phyloP scores from a whole-genome alignment of 1,140 invertebrate genomes.

The Neotoxoptera formosana region DNA sequence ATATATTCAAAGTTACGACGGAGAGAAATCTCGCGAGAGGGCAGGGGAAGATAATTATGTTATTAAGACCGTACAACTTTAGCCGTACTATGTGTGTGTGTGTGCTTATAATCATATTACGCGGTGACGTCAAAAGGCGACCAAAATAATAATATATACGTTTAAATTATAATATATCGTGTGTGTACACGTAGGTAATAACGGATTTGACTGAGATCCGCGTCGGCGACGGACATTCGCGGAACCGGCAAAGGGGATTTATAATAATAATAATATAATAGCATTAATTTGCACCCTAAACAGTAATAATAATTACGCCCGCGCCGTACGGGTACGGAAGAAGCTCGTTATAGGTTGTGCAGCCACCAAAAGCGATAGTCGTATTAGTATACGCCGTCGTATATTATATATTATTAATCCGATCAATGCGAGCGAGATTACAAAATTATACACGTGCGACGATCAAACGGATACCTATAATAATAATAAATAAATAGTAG shows the following conservation, averaged over 20 bases:
- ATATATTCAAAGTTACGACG: neutral
- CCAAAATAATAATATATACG: slow-evolving; percentile 16
- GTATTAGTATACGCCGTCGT: neutral
- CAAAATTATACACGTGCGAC: neutral
- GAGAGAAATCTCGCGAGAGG: neutral
- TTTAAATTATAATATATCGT: slow-evolving; percentile 11
- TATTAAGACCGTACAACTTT: slow-evolving; percentile 1
- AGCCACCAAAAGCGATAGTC: neutral
- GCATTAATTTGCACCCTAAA: slow-evolving; percentile 30
- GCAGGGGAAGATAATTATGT: neutral
- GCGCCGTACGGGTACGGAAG: neutral
- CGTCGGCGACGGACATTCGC: neutral
- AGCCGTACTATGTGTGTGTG: neutral
- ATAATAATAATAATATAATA: neutral
- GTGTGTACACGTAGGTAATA: neutral
- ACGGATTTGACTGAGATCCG: neutral
- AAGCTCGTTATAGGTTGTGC: neutral
- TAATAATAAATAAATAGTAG: neutral
- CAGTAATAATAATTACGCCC: too few species aligned
- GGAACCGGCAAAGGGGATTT: neutral
- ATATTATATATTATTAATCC: neutral
- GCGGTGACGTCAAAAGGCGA: neutral
- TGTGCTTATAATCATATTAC: neutral
- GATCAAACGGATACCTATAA: neutral
- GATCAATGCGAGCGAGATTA: neutral